These are phyloP conservation scores for Priocnemis perturbator DNA, from an alignment of 2,888 invertebrate genomes.

Conservation along the genomic window DNA sequence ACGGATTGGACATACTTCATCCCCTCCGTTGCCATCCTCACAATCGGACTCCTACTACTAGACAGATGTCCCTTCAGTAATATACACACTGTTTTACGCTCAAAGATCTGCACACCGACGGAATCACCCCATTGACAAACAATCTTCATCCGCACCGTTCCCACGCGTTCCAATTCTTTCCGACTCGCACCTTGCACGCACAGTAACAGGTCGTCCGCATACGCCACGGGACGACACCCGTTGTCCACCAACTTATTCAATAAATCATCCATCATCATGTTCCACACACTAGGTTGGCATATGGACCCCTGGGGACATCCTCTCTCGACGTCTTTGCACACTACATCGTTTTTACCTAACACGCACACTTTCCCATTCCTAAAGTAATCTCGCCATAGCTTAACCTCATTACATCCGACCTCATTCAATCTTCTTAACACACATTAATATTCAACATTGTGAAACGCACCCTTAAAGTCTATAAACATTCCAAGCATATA, in stretches of 20 bases:
- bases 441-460: constrained; percentile 11
- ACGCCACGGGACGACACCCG: constrained; percentile 7
- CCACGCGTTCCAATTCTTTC: not conserved
- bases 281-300: constrained; percentile 17
- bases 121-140: constrained; percentile 17
- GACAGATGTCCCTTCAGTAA: constrained; percentile 19
- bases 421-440: too few relatives aligned
- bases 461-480: constrained; percentile 11
- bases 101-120: constrained; percentile 22
- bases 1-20: constrained; percentile 6
- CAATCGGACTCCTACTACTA: not conserved
- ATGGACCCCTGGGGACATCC: constrained; percentile 17
- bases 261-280: constrained; percentile 18
- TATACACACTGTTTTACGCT: constrained; percentile 22
- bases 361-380: constrained; percentile 8
- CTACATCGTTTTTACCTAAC: constrained; percentile 1
- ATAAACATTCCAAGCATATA: constrained; percentile 22
- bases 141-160: not conserved
- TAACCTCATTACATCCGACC: not conserved
- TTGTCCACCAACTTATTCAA: not conserved
- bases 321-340: constrained; percentile 1
- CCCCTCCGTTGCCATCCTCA: not conserved
- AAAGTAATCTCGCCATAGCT: constrained; percentile 9
- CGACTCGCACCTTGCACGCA: constrained; percentile 7
- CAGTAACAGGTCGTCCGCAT: constrained; percentile 2